A percentile compares a stretch with the other conserved stretches of the same genome.
Evolutionary conservation across 2,888 invertebrate species (phyloP).

Genomic region (Xestia sexstrigata): DNA sequence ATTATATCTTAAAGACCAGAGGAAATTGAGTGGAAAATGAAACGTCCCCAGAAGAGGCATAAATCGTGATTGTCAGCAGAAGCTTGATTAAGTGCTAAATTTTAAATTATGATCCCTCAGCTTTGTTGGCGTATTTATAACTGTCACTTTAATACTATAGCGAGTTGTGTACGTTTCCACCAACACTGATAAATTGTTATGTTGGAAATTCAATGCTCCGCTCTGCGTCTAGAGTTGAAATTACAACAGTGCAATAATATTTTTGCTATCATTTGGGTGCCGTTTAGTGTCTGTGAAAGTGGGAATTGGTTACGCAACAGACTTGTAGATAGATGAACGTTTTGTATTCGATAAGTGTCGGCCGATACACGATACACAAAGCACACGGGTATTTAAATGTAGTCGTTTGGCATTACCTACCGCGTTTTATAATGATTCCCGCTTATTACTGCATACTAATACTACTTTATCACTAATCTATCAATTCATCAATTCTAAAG

Average conservation of each 20-base stretch:
- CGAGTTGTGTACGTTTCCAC: conserved; percentile 17
- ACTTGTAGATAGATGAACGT: conserved; percentile 28
- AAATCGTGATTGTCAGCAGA: conserved; percentile 85
- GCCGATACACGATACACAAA: not conserved
- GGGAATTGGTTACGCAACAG: conserved; percentile 22
- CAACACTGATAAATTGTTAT: not conserved
- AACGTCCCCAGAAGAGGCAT: conserved; percentile 79
- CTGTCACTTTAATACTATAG: conserved; percentile 56
- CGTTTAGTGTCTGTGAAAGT: not conserved
- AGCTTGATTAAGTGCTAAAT: conserved; percentile 89
- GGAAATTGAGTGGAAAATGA: conserved; percentile 84
- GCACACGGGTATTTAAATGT: no score
- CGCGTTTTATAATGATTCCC: no score
- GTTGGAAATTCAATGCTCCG: not conserved
- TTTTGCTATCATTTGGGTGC: not conserved
- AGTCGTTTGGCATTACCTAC: no score
- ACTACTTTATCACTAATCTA: no score
- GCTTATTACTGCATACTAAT: no score
- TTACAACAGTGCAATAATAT: not conserved
- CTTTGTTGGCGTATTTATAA: conserved; percentile 69
- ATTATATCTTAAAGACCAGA: conserved; percentile 77
- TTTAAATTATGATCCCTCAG: conserved; percentile 84
- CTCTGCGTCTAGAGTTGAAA: not conserved
- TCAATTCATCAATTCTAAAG: no score
- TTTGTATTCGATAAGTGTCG: not conserved